Evolutionary conservation across 2,797 vertebrate species (phyloP).

Genomic region (Poeciliopsis gracilis): DNA sequence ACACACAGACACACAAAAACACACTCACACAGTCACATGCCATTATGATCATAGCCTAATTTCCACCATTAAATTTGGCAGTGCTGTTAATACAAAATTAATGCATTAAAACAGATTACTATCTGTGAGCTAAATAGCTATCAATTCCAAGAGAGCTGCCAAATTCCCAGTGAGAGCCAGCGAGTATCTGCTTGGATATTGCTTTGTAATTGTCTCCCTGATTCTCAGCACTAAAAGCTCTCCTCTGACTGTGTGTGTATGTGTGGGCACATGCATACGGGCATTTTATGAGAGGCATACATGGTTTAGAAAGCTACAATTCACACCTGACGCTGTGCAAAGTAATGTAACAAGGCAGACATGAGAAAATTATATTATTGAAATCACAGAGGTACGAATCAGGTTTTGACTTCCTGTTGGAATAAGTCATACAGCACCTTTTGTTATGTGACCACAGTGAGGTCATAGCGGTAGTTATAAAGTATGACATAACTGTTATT

Average conservation of each 20-base stretch:
- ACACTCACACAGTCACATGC: conserved; percentile 48
- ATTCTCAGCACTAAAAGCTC: conserved; percentile 75
- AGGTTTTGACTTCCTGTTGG: conserved; percentile 41
- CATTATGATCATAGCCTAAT: conserved; percentile 77
- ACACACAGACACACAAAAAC: conserved; percentile 33
- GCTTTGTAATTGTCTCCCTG: conserved; percentile 78
- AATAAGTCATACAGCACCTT: conserved; percentile 67
- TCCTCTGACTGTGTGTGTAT: conserved; percentile 28
- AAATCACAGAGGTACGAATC: conserved; percentile 36
- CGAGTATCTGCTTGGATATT: conserved; percentile 79
- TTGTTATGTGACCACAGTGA: conserved; percentile 68
- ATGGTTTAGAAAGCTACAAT: conserved; percentile 38
- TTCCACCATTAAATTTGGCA: conserved; percentile 81
- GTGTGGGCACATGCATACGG: neutral
- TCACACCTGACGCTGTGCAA: conserved; percentile 49
- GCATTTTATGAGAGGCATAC: conserved; percentile 20
- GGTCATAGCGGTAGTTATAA: conserved; percentile 73
- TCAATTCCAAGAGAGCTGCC: conserved; percentile 81
- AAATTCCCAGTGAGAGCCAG: conserved; percentile 78
- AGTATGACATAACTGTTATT: conserved; percentile 74
- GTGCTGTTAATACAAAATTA: conserved; percentile 85
- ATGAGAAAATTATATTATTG: conserved; percentile 27
- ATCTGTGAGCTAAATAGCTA: conserved; percentile 84
- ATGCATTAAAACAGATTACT: conserved; percentile 84
- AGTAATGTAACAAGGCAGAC: conserved; percentile 26